Evolutionary conservation across 2,113 vertebrate genomes (phyloP), one percentile per base, ranked within the genome.

Genomic region (Tenebrosternarchus preto): DNA sequence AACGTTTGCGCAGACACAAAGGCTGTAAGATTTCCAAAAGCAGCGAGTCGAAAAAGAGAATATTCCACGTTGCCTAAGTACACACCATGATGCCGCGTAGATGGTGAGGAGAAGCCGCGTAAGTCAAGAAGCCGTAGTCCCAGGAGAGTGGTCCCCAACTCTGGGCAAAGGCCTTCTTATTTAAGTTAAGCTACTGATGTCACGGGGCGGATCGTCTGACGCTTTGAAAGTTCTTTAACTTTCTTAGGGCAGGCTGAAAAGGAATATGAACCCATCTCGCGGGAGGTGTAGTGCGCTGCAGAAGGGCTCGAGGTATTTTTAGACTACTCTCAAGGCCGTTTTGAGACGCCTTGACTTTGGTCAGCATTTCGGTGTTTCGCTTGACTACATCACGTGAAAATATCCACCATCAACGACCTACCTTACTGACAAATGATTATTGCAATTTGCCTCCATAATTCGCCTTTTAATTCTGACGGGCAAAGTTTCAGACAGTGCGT

Each of bases 241-340:
- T 98, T 98, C 97, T 98, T 99, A 97, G 97, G 96, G 96, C 95
- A 97, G 95, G 93, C 89, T 91, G 91, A 93, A 91, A 91, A 92
- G 68, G 88, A 93, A 93, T 92, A 88, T 83, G 90, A 87, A 83
- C 46, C 76, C 89, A 85, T 87, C 87, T 80, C 64, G 91, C 86
- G 72, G 89, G 89, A 50, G 11, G 11, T 50, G 43, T 15, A 15
- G 8, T 50, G 43, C 43, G 43, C 43, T 50, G 43, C 43, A 50
- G 43, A 50, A 91, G 87, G 92, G 91, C 91, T 91, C 88, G 82
- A 85, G 91, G 88, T 99, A 98, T 96, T 95, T 97, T 95, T 97
- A 95, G 95, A 89, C 19, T 72, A 50, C 60, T 69, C 79, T 57
- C 76, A 86, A 85, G 84, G 91, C 89, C 83, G 72, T 82, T 85